Base-by-base conservation (phyloP, 2,888 invertebrate species). In the Nomada ruficornis region DNA sequence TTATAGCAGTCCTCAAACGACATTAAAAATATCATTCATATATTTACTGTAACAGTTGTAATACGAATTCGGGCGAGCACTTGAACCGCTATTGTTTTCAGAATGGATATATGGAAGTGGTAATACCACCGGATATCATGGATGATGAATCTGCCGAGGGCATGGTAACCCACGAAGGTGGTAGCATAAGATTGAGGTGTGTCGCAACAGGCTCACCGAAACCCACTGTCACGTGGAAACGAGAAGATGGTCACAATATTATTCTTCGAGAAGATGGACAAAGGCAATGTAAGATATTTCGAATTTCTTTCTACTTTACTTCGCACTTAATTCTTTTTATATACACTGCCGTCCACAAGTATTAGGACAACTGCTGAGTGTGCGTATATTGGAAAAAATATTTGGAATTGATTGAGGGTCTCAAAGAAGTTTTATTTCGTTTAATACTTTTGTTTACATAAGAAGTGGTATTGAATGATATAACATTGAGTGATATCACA, bases 21-120 rank as follows among this genome's bases (percentile, higher is more conserved):
- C 2, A 50, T 50, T 50, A 0, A 50, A 50, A 54, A 54, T 42
- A 62, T 26, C 11, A 13, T 47, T 13, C 47, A 26, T 9, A 50
- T 29, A 47, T 23, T 64, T 50, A 36, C 36, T n/a, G 23, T 52
- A 54, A n/a, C 23, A 52, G 0, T 52, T 2, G 23, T 47, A n/a
- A 29, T 20, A 42, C n/a, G 5, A 10, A 74, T 23, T n/a, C 5
- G 5, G 42, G 64, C n/a, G n/a, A 18, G 23, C 20, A 62, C 29
- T 50, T 7, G 15, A n/a, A 36, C 64, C 3, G 11, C 9, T 55
- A 59, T 1, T 64, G 2, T 76, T 77, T 85, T 18, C 57, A 98
- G 98, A 97, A 97, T 95, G 98, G 98, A 81, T 96, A 96, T 91
- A 95, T 98, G 91, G 96, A 97, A 92, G 98, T 98, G 86, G 97